Evolutionary conservation across 2,113 vertebrate species (phyloP).

Genomic region (Meriones unguiculatus): DNA sequence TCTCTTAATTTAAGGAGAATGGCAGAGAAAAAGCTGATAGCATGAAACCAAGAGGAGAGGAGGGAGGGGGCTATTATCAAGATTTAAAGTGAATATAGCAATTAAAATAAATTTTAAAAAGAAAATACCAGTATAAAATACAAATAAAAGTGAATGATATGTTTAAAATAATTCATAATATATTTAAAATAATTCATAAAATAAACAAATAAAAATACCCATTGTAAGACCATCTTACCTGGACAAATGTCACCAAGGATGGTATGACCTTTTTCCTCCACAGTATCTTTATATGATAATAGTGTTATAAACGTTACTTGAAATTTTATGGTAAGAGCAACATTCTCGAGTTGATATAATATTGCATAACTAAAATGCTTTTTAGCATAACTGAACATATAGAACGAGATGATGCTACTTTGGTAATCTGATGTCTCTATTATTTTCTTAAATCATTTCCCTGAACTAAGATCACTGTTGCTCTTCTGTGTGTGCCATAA

Average conservation of each 20-base stretch:
- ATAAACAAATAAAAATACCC: not conserved
- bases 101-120: too few species aligned
- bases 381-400: not conserved
- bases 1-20: too few species aligned
- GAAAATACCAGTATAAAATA: too few species aligned
- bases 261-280: not conserved
- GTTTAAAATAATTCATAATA: not conserved
- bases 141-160: not conserved
- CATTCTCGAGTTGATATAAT: not conserved
- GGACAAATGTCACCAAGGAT: not conserved
- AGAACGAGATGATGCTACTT: not conserved
- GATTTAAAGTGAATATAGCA: too few species aligned
- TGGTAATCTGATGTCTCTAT: not conserved
- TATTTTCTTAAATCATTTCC: slow-evolving; percentile 24
- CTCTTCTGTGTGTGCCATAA: not conserved
- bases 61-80: too few species aligned
- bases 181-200: not conserved
- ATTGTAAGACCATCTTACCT: not conserved
- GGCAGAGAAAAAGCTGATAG: too few species aligned
- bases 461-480: not conserved
- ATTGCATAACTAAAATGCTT: not conserved
- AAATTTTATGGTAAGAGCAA: not conserved
- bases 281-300: not conserved
- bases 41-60: too few species aligned
- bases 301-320: not conserved